These are phyloP conservation scores for Empidonax traillii DNA, from an alignment of 2,113 vertebrate species.

Conservation along the genomic window DNA sequence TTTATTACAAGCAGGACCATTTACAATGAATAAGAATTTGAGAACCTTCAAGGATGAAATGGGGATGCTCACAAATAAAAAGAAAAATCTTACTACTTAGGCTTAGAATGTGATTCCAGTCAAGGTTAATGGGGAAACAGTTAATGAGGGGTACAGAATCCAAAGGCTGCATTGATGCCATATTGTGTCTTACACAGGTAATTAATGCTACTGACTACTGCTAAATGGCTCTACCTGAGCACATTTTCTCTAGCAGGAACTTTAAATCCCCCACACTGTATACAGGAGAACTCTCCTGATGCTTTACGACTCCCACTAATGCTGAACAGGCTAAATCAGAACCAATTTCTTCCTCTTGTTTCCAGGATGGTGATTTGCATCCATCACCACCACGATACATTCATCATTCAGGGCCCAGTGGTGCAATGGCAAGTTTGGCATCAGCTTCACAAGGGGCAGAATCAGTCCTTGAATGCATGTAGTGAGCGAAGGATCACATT, in stretches of 20 bases:
- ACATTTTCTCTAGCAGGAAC: slow-evolving; percentile 65
- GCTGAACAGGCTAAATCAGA: slow-evolving; percentile 60
- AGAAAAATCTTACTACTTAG: slow-evolving; percentile 66
- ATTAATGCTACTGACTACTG: slow-evolving; percentile 74
- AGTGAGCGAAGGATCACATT: neutral
- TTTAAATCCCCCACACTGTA: slow-evolving; percentile 65
- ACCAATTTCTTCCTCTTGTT: slow-evolving; percentile 24
- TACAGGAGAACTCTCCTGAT: slow-evolving; percentile 48
- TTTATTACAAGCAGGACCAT: slow-evolving; percentile 78
- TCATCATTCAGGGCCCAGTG: neutral
- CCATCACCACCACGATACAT: slow-evolving; percentile 36
- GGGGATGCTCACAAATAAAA: slow-evolving; percentile 73
- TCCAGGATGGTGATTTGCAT: slow-evolving; percentile 58
- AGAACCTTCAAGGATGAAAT: slow-evolving; percentile 76
- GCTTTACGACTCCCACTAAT: slow-evolving; percentile 62
- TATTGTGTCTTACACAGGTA: slow-evolving; percentile 74
- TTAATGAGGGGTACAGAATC: slow-evolving; percentile 80
- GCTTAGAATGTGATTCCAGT: slow-evolving; percentile 67
- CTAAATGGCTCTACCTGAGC: slow-evolving; percentile 71
- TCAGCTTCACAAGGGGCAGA: neutral
- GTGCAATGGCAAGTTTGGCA: slow-evolving; percentile 5
- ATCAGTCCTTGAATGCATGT: neutral
- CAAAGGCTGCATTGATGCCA: slow-evolving; percentile 71
- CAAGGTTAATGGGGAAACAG: slow-evolving; percentile 80
- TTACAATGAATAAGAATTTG: slow-evolving; percentile 78